phyloP scores from a whole-genome alignment of 2,797 vertebrate genomes.

The Poecilia gillii region DNA sequence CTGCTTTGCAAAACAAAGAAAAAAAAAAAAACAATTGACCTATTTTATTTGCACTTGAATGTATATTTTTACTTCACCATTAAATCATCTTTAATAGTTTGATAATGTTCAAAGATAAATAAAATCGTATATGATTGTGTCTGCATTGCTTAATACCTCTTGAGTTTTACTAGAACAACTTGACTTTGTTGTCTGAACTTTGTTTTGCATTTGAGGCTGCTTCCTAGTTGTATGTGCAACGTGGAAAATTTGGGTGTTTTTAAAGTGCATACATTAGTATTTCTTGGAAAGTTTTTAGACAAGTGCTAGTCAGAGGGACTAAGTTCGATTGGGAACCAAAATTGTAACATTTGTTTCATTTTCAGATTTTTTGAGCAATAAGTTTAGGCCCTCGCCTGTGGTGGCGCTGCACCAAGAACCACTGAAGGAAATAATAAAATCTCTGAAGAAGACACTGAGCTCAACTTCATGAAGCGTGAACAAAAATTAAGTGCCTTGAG shows the following conservation, averaged over 20 bases:
- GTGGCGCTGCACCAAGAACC: too few species aligned
- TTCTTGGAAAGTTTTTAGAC: neutral
- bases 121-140: neutral
- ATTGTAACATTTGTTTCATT: too few species aligned
- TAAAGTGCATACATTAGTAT: neutral
- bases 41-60: conserved; percentile 61
- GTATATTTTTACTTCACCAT: conserved; percentile 61
- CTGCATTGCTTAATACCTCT: neutral
- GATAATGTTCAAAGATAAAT: neutral
- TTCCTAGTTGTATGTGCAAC: neutral
- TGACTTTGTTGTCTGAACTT: neutral
- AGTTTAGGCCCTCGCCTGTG: too few species aligned
- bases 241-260: neutral
- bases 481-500: too few species aligned
- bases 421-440: too few species aligned
- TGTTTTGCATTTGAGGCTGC: neutral
- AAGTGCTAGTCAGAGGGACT: too few species aligned
- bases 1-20: conserved; percentile 46
- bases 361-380: too few species aligned
- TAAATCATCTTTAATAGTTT: conserved; percentile 31
- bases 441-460: too few species aligned
- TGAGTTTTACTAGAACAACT: neutral
- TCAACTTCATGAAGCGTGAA: too few species aligned
- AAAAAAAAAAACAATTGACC: conserved; percentile 55
- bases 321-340: too few species aligned